These are phyloP conservation scores for Trachymyrmex cornetzi DNA, from an alignment of 1,140 invertebrate species.

Conservation along the genomic window DNA sequence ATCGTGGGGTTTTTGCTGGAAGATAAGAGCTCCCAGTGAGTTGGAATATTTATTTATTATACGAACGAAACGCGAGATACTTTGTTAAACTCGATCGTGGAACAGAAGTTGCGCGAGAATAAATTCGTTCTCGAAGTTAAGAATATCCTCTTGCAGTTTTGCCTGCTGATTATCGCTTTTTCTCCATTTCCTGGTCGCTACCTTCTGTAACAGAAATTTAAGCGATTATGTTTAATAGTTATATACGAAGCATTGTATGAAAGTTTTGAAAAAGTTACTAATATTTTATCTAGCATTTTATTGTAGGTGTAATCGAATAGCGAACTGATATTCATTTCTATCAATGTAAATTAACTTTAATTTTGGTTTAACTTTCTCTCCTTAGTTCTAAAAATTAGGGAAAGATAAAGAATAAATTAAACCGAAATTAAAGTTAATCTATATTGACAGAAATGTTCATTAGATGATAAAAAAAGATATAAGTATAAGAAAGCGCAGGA, in stretches of 20 bases:
- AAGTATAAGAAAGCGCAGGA: neutral
- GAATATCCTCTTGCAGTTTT: slow-evolving; percentile 33
- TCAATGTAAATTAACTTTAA: too few relatives aligned
- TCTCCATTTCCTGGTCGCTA: neutral
- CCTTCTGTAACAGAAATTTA: slow-evolving; percentile 44
- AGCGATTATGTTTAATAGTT: slow-evolving; percentile 18
- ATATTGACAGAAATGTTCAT: too few relatives aligned
- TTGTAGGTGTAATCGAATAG: neutral
- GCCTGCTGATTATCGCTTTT: slow-evolving; percentile 47
- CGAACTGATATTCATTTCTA: neutral
- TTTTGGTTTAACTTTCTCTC: too few relatives aligned
- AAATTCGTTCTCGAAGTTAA: slow-evolving; percentile 58
- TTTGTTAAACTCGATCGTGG: slow-evolving; percentile 44
- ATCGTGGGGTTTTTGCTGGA: slow-evolving; percentile 25
- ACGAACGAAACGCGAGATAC: slow-evolving; percentile 15
- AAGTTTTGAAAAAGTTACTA: slow-evolving; percentile 12
- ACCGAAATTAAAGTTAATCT: too few relatives aligned
- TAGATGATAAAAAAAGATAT: neutral
- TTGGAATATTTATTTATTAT: slow-evolving; percentile 58
- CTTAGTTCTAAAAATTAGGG: too few relatives aligned
- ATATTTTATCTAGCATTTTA: neutral
- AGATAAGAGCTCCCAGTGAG: slow-evolving; percentile 31
- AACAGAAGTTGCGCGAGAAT: slow-evolving; percentile 51
- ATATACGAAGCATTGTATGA: neutral
- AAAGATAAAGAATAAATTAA: too few relatives aligned